These are phyloP conservation scores for Apodemia duryi DNA, from an alignment of 2,888 invertebrate genomes.

Conservation along the genomic window DNA sequence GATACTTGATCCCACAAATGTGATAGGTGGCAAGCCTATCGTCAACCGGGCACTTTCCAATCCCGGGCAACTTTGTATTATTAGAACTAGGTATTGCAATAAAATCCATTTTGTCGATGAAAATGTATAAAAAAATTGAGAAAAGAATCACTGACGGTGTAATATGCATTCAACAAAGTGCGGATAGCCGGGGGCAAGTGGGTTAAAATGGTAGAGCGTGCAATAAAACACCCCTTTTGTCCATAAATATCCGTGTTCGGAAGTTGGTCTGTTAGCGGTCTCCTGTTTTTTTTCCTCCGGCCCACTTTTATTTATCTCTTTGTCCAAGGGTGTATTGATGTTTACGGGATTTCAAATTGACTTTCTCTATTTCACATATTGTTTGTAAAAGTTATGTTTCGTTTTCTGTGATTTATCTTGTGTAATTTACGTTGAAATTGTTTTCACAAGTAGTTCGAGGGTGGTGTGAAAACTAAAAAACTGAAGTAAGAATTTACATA, in stretches of 20 bases:
- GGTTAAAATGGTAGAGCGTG: constrained; percentile 70
- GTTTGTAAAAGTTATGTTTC: neutral
- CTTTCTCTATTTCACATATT: constrained; percentile 12
- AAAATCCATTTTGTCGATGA: too few species aligned
- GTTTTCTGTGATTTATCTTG: neutral
- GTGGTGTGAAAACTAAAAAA: too few species aligned
- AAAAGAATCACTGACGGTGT: constrained; percentile 39
- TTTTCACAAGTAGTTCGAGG: neutral
- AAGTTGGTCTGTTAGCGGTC: constrained; percentile 76
- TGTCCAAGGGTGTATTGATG: constrained; percentile 44
- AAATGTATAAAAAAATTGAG: neutral
- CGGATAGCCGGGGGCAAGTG: constrained; percentile 72
- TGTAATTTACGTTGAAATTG: neutral
- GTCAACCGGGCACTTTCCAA: too few species aligned
- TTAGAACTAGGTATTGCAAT: too few species aligned
- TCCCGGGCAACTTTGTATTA: too few species aligned
- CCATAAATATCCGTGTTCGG: constrained; percentile 76
- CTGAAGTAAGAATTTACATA: too few species aligned
- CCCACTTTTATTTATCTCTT: constrained; percentile 67
- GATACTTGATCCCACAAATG: too few species aligned
- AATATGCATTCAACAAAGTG: constrained; percentile 49
- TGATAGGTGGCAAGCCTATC: too few species aligned
- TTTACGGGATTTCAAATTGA: constrained; percentile 20
- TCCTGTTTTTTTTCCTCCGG: constrained; percentile 59
- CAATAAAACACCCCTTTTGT: constrained; percentile 75